Base-by-base conservation (phyloP, 2,888 invertebrate species). In the Acanthosepion lycidas region DNA sequence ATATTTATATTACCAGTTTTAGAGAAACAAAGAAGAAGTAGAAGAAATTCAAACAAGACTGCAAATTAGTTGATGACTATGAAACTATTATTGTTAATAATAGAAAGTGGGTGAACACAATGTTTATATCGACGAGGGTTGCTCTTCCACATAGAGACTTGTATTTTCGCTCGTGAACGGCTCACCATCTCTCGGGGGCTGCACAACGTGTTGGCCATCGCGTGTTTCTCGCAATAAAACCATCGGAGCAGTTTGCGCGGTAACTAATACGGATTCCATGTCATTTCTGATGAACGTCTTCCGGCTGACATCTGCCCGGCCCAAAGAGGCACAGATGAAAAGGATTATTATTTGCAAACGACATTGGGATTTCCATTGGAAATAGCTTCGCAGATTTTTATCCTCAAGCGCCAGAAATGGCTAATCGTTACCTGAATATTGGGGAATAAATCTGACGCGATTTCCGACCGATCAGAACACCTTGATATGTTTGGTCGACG, bases 221-320 rank as follows among this genome's bases (percentile, higher is more conserved):
- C 78, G 78, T 78, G 78, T 78, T 33, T 5, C 78, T n/a, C 4
- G n/a, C 33, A 78, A 78, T 78, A 78, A 78, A 78, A n/a, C n/a
- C n/a, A 33, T n/a, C 15, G 78, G n/a, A 15, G n/a, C n/a, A 15
- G n/a, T 78, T 78, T n/a, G n/a, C 78, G n/a, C 78, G 78, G 15
- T n/a, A n/a, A 78, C 78, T 33, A 78, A 33, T 78, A 78, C 78
- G n/a, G n/a, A 15, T 78, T n/a, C n/a, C 15, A 33, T 78, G 78
- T 78, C 78, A 78, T 78, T 78, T 78, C 78, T 78, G 78, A 78
- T 78, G n/a, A 78, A 78, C 78, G 78, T 78, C 78, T 78, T 78
- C 18, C n/a, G n/a, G n/a, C 78, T 78, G 78, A 78, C 78, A 78
- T 78, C 78, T 78, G 78, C 33, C n/a, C 78, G n/a, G 78, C 78